These are phyloP conservation scores for Cecropterus lyciades DNA, from an alignment of 1,140 invertebrate species.

Conservation along the genomic window DNA sequence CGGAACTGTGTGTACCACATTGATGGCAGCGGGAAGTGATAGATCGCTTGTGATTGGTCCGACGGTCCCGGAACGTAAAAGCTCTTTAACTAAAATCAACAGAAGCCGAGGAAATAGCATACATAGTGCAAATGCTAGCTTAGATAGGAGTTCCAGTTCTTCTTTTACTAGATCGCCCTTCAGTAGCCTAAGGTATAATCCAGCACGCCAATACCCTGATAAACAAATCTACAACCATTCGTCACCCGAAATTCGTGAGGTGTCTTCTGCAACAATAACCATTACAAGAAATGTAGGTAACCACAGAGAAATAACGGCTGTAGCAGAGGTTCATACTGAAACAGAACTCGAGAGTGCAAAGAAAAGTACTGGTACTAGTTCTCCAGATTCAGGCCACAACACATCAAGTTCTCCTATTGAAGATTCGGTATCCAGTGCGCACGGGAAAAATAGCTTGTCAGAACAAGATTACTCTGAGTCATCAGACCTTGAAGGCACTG, in stretches of 20 bases:
- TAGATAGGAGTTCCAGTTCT: conserved; percentile 83
- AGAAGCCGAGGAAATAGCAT: conserved; percentile 73
- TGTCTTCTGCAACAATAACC: conserved; percentile 58
- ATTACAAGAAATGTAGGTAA: conserved; percentile 76
- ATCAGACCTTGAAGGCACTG: conserved; percentile 93
- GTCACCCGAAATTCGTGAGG: conserved; percentile 58
- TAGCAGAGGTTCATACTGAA: conserved; percentile 86
- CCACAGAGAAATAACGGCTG: conserved; percentile 78
- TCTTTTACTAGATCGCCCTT: conserved; percentile 79
- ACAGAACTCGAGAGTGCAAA: conserved; percentile 81
- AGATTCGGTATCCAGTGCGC: conserved; percentile 88
- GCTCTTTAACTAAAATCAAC: conserved; percentile 85
- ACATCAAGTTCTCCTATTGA: conserved; percentile 92
- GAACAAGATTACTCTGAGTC: conserved; percentile 92
- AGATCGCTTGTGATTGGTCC: conserved; percentile 86
- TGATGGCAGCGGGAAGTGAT: conserved; percentile 87
- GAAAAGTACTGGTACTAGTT: conserved; percentile 86
- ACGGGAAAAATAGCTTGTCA: conserved; percentile 88
- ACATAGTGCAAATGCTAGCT: conserved; percentile 82
- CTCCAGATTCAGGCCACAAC: conserved; percentile 92
- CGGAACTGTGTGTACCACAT: conserved; percentile 93
- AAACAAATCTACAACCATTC: conserved; percentile 81
- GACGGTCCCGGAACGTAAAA: conserved; percentile 91
- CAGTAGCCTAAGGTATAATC: conserved; percentile 83
- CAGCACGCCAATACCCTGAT: conserved; percentile 84